A percentile compares a stretch with the other conserved stretches of the same genome.
These are phyloP conservation scores for Scomber japonicus DNA, from an alignment of 2,113 vertebrate genomes.

Conservation along the genomic window DNA sequence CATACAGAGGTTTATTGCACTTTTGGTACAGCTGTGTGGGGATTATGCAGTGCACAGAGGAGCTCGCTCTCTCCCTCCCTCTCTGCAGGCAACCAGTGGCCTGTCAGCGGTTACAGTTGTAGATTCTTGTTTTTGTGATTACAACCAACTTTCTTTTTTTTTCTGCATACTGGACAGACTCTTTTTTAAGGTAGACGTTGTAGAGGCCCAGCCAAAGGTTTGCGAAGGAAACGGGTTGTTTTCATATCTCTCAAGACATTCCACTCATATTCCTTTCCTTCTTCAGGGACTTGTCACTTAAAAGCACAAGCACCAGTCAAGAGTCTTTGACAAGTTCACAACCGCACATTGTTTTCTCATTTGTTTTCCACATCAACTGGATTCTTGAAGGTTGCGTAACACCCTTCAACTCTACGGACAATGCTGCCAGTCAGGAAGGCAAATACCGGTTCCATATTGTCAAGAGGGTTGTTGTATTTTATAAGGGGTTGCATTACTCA, in stretches of 20 bases:
- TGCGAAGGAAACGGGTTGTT: slow-evolving; percentile 66
- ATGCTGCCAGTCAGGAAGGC: slow-evolving; percentile 39
- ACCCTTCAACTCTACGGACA: slow-evolving; percentile 44
- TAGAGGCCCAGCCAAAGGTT: slow-evolving; percentile 50
- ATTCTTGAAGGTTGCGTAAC: slow-evolving; percentile 61
- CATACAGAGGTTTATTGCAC: slow-evolving; percentile 55
- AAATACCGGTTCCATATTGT: slow-evolving; percentile 31
- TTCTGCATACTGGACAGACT: slow-evolving; percentile 46
- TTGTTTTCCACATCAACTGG: slow-evolving; percentile 49
- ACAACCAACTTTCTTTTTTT: slow-evolving; percentile 1
- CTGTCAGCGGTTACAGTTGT: slow-evolving; percentile 43
- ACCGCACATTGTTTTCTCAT: slow-evolving; percentile 53
- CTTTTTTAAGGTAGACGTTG: slow-evolving; percentile 58
- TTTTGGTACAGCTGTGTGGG: slow-evolving; percentile 65
- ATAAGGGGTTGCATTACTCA: slow-evolving; percentile 8
- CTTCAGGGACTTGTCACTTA: slow-evolving; percentile 51
- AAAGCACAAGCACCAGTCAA: slow-evolving; percentile 12
- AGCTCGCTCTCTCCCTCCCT: slow-evolving; percentile 34
- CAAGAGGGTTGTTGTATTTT: slow-evolving; percentile 33
- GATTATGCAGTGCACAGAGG: slow-evolving; percentile 64
- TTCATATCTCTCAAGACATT: slow-evolving; percentile 68
- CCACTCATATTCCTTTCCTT: slow-evolving; percentile 59
- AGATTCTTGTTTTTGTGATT: slow-evolving; percentile 56
- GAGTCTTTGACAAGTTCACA: slow-evolving; percentile 59
- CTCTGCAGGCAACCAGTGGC: slow-evolving; percentile 34